phyloP scores from a whole-genome alignment of 2,888 invertebrate genomes.

The Eremobia ochroleuca region DNA sequence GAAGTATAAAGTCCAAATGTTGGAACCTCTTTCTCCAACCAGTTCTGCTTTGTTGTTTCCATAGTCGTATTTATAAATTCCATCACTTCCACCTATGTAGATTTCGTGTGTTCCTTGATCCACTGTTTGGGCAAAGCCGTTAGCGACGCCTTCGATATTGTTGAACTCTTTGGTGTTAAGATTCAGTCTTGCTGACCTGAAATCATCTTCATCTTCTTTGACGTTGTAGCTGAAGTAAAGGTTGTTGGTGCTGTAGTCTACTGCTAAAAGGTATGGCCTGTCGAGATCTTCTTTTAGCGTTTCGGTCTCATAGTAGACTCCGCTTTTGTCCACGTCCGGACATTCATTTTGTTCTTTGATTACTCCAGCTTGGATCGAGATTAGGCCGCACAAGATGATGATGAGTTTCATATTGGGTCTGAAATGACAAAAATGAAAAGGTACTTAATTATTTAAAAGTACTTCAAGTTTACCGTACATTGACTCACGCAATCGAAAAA shows the following conservation, averaged over 20 bases:
- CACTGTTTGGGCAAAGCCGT: constrained; percentile 83
- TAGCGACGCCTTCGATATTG: constrained; percentile 74
- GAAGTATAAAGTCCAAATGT: constrained; percentile 82
- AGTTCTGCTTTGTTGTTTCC: constrained; percentile 75
- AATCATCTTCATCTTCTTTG: constrained; percentile 72
- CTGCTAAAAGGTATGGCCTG: constrained; percentile 79
- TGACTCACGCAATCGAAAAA: constrained; percentile 14
- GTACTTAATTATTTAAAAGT: not conserved
- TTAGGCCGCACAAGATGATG: constrained; percentile 67
- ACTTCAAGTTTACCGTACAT: constrained; percentile 1
- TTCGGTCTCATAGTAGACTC: constrained; percentile 76
- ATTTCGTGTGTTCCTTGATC: constrained; percentile 77
- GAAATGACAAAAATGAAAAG: constrained; percentile 31
- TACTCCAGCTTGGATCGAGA: constrained; percentile 72
- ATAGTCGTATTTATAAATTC: constrained; percentile 82
- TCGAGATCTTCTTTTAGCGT: constrained; percentile 75
- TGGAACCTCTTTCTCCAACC: constrained; percentile 71
- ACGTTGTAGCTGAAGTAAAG: constrained; percentile 83
- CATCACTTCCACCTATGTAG: constrained; percentile 82
- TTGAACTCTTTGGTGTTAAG: constrained; percentile 79
- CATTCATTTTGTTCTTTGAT: constrained; percentile 72
- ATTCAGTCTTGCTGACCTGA: constrained; percentile 78
- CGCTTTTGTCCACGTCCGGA: constrained; percentile 73
- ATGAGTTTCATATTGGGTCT: constrained; percentile 73
- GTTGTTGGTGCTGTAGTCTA: constrained; percentile 79